phyloP scores from a whole-genome alignment of 2,888 invertebrate species.

The Drosophila melanosoma region DNA sequence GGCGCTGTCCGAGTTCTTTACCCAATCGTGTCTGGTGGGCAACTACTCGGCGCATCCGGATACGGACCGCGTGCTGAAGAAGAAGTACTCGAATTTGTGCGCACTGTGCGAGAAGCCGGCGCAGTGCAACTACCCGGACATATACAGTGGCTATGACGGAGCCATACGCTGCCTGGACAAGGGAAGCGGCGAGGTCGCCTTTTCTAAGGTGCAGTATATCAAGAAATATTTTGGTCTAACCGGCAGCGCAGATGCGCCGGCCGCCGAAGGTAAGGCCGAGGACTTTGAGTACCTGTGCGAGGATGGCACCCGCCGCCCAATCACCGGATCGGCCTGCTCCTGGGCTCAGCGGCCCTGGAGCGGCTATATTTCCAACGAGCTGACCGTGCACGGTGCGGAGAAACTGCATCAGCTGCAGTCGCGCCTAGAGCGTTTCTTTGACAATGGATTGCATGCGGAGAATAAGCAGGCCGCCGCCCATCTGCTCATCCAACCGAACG shows the following conservation, averaged over 20 bases:
- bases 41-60: slow-evolving; percentile 91
- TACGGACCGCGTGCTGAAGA: slow-evolving; percentile 89
- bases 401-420: slow-evolving; percentile 81
- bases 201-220: slow-evolving; percentile 93
- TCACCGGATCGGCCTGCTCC: slow-evolving; percentile 89
- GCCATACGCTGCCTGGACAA: slow-evolving; percentile 92
- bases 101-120: slow-evolving; percentile 91
- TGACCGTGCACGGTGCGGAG: slow-evolving; percentile 81
- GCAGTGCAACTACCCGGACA: slow-evolving; percentile 92
- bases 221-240: slow-evolving; percentile 91
- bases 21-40: slow-evolving; percentile 94
- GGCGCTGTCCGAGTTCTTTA: slow-evolving; percentile 92
- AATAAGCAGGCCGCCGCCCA: slow-evolving; percentile 85
- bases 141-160: slow-evolving; percentile 94
- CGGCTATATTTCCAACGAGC: slow-evolving; percentile 90
- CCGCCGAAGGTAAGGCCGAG: slow-evolving; percentile 87
- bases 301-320: slow-evolving; percentile 90
- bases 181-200: slow-evolving; percentile 93
- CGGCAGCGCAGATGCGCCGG: slow-evolving; percentile 84
- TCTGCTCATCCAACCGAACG: slow-evolving; percentile 88
- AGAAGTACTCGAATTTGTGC: slow-evolving; percentile 91
- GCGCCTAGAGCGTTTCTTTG: slow-evolving; percentile 83
- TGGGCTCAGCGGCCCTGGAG: slow-evolving; percentile 96
- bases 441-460: slow-evolving; percentile 81
- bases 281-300: slow-evolving; percentile 92